A percentile compares a stretch with the other conserved stretches of the same genome.
Evolutionary conservation across 2,888 invertebrate genomes (phyloP).

Genomic region (Torymus auratus): DNA sequence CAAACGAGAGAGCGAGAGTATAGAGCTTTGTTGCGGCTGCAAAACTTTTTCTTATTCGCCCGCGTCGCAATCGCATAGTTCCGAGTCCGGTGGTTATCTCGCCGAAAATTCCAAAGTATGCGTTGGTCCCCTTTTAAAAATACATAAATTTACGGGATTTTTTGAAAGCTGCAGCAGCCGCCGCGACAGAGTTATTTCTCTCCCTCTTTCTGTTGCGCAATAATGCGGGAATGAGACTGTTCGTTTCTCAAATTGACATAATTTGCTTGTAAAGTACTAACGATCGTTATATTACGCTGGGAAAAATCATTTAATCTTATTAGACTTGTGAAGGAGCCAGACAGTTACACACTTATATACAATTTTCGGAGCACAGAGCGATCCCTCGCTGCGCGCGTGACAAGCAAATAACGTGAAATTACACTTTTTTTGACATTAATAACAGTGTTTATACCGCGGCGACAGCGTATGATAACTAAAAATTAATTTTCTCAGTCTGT

Average conservation of each 20-base stretch:
- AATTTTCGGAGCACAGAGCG: too few relatives aligned
- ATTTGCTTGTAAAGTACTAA: not conserved
- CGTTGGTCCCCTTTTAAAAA: conserved; percentile 15
- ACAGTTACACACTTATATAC: not conserved
- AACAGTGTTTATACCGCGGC: not conserved
- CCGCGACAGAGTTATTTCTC: too few relatives aligned
- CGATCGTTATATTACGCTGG: not conserved
- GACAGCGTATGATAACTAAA: conserved; percentile 26
- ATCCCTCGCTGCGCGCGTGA: not conserved
- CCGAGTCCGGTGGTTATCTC: conserved; percentile 1
- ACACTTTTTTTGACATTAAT: not conserved
- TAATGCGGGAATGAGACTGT: too few relatives aligned
- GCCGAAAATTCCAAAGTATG: conserved; percentile 13
- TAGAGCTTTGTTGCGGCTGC: conserved; percentile 14
- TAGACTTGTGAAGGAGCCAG: not conserved
- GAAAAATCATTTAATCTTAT: not conserved
- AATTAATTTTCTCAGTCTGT: conserved; percentile 35
- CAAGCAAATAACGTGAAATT: conserved; percentile 8
- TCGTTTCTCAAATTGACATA: too few relatives aligned
- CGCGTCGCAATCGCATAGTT: conserved; percentile 22
- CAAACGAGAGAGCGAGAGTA: not conserved
- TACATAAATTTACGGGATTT: not conserved
- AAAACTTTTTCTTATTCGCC: conserved; percentile 51
- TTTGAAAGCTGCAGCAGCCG: too few relatives aligned
- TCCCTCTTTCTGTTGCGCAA: too few relatives aligned